Conservation (phyloP, 2,797 vertebrate genomes). For the Crocodylus rhombifer region DNA sequence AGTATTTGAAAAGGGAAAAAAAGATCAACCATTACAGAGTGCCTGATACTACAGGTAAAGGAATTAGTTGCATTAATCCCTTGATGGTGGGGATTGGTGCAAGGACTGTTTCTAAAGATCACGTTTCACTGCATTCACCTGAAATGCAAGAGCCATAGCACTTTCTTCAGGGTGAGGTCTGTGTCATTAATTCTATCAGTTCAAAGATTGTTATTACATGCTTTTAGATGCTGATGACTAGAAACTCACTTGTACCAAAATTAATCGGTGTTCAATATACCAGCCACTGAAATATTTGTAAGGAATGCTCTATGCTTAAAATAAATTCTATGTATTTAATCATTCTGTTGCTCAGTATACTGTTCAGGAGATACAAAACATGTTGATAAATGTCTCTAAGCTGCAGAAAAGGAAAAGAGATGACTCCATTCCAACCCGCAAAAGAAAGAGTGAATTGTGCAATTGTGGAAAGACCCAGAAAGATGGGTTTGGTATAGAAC, state of each 20-base stretch:
- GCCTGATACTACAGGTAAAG: constrained; percentile 16
- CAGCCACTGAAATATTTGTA: neutral
- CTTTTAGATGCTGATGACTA: accelerated
- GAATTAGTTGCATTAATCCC: neutral
- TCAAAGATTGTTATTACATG: neutral
- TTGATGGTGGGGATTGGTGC: constrained; percentile 28
- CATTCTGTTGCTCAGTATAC: neutral
- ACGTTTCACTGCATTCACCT: neutral
- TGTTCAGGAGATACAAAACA: neutral
- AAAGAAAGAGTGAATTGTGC: neutral
- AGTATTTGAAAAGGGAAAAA: constrained; percentile 15
- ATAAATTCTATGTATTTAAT: neutral
- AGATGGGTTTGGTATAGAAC: neutral
- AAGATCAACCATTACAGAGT: constrained; percentile 45
- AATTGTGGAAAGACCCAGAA: neutral
- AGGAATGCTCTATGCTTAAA: neutral
- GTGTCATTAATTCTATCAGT: neutral
- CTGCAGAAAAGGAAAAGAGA: neutral
- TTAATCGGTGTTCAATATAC: neutral
- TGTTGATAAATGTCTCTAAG: neutral
- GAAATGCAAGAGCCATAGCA: neutral
- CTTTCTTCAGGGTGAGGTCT: neutral
- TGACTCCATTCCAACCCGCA: neutral
- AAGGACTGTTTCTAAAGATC: constrained; percentile 11
- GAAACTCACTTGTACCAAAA: neutral